phyloP scores from a whole-genome alignment of 2,113 vertebrate species.

The Rhegmatorhina hoffmannsi region DNA sequence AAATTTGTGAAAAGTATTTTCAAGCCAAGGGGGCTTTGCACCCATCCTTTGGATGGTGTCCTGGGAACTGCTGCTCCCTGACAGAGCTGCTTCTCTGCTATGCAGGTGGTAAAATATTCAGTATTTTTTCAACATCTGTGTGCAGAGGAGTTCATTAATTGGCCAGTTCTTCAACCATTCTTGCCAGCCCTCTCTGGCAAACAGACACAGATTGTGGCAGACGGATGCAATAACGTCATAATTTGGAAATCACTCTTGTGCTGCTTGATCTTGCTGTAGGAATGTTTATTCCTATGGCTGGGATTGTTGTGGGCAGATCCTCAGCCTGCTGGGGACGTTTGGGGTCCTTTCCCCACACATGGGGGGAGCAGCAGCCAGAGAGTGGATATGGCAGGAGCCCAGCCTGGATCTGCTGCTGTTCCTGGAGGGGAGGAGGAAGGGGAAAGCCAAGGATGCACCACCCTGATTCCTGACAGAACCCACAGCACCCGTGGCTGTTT shows the following conservation, averaged over 20 bases:
- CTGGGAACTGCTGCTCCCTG: background rate
- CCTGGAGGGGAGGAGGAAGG: background rate
- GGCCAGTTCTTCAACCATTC: background rate
- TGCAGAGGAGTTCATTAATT: background rate
- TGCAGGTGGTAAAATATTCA: background rate
- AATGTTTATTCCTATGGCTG: background rate
- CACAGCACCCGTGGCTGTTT: fast-evolving
- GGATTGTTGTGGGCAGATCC: background rate
- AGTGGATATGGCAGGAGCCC: background rate
- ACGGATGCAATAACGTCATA: background rate
- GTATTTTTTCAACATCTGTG: background rate
- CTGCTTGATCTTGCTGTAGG: background rate
- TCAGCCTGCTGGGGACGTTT: background rate
- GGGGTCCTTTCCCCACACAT: fast-evolving
- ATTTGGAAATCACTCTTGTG: background rate
- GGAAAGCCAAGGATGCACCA: background rate
- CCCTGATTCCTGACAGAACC: background rate
- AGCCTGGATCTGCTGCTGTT: background rate
- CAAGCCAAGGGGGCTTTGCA: background rate
- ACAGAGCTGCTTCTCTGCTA: background rate
- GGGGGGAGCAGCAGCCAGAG: background rate
- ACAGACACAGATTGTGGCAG: background rate
- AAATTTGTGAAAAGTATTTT: background rate
- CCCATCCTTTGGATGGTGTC: background rate
- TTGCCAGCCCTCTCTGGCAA: background rate